Base-by-base conservation (phyloP, 2,113 vertebrate genomes). In the Ciconia maguari region DNA sequence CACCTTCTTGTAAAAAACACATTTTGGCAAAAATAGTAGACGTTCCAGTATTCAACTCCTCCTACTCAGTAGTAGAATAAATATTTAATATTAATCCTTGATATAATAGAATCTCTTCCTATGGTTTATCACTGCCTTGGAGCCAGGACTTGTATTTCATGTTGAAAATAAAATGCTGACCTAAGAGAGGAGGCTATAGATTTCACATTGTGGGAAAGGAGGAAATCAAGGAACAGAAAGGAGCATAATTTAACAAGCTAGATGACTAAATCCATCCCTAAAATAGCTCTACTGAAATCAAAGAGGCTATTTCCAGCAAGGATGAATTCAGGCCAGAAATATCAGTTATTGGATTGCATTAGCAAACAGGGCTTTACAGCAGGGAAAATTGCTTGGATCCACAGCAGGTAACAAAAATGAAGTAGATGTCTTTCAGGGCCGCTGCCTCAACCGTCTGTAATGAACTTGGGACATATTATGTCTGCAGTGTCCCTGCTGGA, bases 221-320 rank as follows among this genome's bases (percentile, higher is more conserved):
- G 46, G 71, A 95, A 95, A 93, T 65, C 62, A 77, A 90, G 81
- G 44, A 94, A 95, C 32, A 95, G 82, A 93, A 85, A 96, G 20
- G 34, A 91, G 22, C 41, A 91, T 76, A 89, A 96, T 91, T 92
- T 89, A 89, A 87, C 70, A 91, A 90, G 61, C 29, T 71, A 80
- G 57, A 83, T 89, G 66, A 87, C 78, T 94, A 93, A 93, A 92
- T 86, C 38, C 22, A 84, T 65, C 77, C 80, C 68, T 80, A 71
- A 96, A 96, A 92, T 91, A 95, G 70, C 51, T 88, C 44, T 60
- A 36, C 62, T 85, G 93, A 78, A 94, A 92, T 68, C 70, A 90
- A 83, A 68, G 41, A 13, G 32, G 38, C 51, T 93, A 93, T 95
- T 95, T 95, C 70, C 68, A 95, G 87, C 58, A 85, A 79, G 62